Evolutionary conservation across 2,113 vertebrate species (phyloP).

Genomic region (Dromiciops gliroides): DNA sequence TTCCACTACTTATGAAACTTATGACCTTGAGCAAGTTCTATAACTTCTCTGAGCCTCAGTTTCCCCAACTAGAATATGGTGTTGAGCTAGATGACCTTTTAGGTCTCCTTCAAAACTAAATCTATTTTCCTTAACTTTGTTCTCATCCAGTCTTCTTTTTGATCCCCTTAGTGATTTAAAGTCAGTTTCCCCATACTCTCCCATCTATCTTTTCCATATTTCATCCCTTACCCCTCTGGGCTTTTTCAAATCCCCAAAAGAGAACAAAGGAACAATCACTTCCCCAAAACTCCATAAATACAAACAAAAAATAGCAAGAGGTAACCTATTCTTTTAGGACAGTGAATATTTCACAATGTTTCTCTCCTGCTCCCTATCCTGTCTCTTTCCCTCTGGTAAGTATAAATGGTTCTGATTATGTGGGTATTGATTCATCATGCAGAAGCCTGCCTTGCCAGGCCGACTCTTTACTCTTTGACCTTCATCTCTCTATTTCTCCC

Average conservation of each 20-base stretch:
- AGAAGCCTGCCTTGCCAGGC: constrained; percentile 25
- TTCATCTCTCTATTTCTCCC: constrained; percentile 38
- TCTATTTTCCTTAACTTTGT: not conserved
- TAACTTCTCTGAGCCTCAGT: not conserved
- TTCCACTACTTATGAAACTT: not conserved
- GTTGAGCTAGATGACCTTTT: not conserved
- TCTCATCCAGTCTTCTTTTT: not conserved
- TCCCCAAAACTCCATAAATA: not conserved
- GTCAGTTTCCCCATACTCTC: not conserved
- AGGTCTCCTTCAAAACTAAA: not conserved
- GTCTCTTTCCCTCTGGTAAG: constrained; percentile 25
- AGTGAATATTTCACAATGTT: not conserved
- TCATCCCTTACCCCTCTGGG: not conserved
- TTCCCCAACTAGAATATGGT: not conserved
- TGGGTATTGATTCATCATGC: constrained; percentile 13
- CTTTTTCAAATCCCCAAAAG: constrained; percentile 3
- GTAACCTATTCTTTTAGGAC: not conserved
- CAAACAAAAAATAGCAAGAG: constrained; percentile 9
- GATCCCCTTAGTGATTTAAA: not conserved
- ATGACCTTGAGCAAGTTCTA: not conserved
- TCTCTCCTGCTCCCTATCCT: not conserved
- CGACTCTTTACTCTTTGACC: constrained; percentile 32
- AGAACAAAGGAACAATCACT: not conserved
- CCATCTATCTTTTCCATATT: not conserved
- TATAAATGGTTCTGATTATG: constrained; percentile 13